Evolutionary conservation across 2,113 vertebrate species (phyloP).

Genomic region (Scalopus aquaticus): DNA sequence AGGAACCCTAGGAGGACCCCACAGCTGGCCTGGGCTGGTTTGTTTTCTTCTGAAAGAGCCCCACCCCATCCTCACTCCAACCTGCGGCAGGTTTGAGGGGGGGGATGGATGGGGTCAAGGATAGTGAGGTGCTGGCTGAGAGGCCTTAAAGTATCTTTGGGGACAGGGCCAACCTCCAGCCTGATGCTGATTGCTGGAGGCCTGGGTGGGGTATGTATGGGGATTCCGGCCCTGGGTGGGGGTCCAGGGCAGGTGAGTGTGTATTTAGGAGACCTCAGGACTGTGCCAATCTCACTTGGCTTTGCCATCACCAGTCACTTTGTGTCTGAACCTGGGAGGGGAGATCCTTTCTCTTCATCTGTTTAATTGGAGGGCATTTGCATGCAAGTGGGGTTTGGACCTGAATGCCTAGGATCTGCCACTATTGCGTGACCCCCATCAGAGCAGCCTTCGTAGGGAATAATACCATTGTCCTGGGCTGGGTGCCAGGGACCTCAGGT

Average conservation of each 20-base stretch:
- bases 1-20: not conserved
- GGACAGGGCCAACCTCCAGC: not conserved
- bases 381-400: conserved; percentile 31
- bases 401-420: not conserved
- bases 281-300: not conserved
- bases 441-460: not conserved
- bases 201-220: not conserved
- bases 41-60: not conserved
- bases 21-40: not conserved
- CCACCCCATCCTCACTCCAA: not conserved
- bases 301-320: not conserved
- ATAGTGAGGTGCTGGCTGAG: not conserved
- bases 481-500: not conserved
- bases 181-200: not conserved
- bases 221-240: not conserved
- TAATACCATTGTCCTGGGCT: conserved; percentile 21
- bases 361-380: conserved; percentile 48
- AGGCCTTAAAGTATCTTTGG: not conserved
- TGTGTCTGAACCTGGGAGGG: not conserved
- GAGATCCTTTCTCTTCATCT: not conserved
- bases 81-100: not conserved
- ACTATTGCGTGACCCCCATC: not conserved
- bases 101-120: not conserved
- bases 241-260: not conserved
- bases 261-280: not conserved